Evolutionary conservation across 1,140 invertebrate genomes (phyloP).

Genomic region (Mercenaria mercenaria): DNA sequence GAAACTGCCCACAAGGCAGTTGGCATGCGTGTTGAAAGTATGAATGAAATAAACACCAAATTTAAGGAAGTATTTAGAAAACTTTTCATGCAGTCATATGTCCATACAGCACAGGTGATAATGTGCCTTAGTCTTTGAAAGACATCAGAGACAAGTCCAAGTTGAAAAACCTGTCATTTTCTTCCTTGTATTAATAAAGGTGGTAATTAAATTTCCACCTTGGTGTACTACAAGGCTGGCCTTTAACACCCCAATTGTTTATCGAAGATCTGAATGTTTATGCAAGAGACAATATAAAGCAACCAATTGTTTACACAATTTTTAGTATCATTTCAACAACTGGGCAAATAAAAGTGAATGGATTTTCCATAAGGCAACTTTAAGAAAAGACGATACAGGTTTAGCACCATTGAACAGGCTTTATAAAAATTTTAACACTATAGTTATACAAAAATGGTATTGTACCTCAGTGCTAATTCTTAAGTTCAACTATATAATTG

Average conservation of each 20-base stretch:
- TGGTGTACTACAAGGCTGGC: not conserved
- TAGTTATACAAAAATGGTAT: slow-evolving; percentile 30
- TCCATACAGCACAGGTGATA: slow-evolving; percentile 14
- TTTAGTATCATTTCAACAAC: slow-evolving; percentile 43
- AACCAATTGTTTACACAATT: slow-evolving; percentile 56
- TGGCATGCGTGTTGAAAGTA: not conserved
- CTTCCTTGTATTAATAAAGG: not conserved
- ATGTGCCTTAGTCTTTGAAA: not conserved
- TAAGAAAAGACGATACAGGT: slow-evolving; percentile 21
- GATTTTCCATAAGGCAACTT: slow-evolving; percentile 36
- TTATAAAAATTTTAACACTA: slow-evolving; percentile 23
- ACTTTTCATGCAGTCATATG: slow-evolving; percentile 16
- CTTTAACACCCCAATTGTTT: slow-evolving; percentile 35
- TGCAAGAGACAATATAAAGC: slow-evolving; percentile 46
- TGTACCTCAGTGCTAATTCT: slow-evolving; percentile 55
- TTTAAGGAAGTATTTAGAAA: not conserved
- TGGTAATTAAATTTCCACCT: slow-evolving; percentile 57
- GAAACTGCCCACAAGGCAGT: not conserved
- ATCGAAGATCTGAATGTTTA: slow-evolving; percentile 35
- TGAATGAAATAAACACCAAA: slow-evolving; percentile 28
- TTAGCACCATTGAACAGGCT: slow-evolving; percentile 24
- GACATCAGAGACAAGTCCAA: not conserved
- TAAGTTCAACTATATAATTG: slow-evolving; percentile 57
- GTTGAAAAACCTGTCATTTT: slow-evolving; percentile 28
- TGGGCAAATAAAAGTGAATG: slow-evolving; percentile 41